Conservation (phyloP, 2,797 vertebrate genomes). For the Morelia viridis region DNA sequence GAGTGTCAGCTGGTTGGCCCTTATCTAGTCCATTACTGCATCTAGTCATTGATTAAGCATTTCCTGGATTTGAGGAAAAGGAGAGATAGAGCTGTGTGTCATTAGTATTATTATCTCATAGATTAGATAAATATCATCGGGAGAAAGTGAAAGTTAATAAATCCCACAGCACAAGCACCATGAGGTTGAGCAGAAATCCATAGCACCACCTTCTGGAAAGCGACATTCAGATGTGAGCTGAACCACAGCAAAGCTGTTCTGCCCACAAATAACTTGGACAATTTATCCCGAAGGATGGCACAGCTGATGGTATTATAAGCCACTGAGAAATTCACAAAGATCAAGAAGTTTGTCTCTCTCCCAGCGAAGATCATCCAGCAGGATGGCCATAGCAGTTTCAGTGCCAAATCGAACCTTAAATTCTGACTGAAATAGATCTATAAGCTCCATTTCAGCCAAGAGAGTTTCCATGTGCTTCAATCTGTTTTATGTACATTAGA, state of each 20-base stretch:
- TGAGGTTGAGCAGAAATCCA: background rate
- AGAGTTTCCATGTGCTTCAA: background rate
- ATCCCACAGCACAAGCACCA: background rate
- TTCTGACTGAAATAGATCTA: background rate
- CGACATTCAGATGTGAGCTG: background rate
- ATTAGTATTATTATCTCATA: background rate
- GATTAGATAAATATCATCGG: background rate
- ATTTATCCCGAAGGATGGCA: background rate
- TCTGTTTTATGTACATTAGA: background rate
- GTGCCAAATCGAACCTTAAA: background rate
- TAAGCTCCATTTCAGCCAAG: background rate
- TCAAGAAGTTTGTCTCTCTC: background rate
- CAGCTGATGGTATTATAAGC: background rate
- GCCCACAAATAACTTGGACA: background rate
- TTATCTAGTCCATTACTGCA: too few species aligned
- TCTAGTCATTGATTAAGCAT: too few species aligned
- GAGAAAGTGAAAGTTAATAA: background rate
- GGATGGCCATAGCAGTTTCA: background rate
- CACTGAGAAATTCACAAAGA: background rate
- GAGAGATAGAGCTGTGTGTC: too few species aligned
- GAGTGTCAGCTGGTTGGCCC: too few species aligned
- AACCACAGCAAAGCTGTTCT: background rate
- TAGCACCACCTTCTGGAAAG: background rate
- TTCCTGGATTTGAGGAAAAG: too few species aligned
- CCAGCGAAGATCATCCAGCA: background rate